Conservation (phyloP, 2,113 vertebrate species). For the Hydrolagus affinis region DNA sequence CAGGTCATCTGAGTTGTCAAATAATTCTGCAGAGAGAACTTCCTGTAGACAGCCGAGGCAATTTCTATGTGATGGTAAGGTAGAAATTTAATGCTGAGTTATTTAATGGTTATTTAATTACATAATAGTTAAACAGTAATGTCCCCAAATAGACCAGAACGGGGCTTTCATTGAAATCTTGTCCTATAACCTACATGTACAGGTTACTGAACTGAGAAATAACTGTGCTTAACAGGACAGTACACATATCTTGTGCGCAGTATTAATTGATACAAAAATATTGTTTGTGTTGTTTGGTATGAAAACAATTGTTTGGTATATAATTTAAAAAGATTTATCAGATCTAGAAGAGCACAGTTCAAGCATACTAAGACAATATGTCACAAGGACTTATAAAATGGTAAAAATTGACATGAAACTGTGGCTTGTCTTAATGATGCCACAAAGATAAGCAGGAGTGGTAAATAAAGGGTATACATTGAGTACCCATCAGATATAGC, state of each 20-base stretch:
- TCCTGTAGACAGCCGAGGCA: neutral
- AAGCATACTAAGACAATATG: neutral
- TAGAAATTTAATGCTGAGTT: neutral
- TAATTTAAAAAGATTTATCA: neutral
- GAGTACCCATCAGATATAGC: neutral
- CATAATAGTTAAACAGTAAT: slow-evolving; percentile 15
- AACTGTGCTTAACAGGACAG: neutral
- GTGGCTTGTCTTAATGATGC: no score
- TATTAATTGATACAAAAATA: neutral
- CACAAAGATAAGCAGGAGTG: neutral
- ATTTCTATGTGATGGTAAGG: slow-evolving; percentile 9
- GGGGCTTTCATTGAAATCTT: neutral
- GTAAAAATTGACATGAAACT: neutral
- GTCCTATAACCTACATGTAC: neutral
- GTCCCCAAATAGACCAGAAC: neutral
- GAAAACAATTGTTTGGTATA: no score
- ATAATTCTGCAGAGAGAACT: neutral
- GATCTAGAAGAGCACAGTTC: neutral
- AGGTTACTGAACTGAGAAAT: neutral
- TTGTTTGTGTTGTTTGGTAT: no score
- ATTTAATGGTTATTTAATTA: neutral
- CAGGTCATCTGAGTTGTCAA: slow-evolving; percentile 24
- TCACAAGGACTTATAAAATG: neutral
- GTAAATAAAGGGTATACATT: neutral
- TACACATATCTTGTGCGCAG: neutral